A percentile compares a stretch with the other conserved stretches of the same genome.
Evolutionary conservation across 2,113 vertebrate genomes (phyloP).

Genomic region (Paratilapia polleni): DNA sequence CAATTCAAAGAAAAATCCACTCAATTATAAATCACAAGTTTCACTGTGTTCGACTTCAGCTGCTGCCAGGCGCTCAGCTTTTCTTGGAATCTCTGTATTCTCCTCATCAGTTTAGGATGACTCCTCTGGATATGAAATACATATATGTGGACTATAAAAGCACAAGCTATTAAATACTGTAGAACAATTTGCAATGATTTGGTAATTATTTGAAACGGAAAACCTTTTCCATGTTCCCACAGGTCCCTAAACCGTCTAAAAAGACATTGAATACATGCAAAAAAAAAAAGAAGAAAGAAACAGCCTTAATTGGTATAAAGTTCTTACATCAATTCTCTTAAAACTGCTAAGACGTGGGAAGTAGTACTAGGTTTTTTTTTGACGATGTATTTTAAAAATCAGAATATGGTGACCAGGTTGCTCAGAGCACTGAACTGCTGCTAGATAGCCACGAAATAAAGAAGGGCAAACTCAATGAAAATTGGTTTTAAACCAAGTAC

Average conservation of each 20-base stretch:
- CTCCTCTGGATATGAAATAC: constrained; percentile 15
- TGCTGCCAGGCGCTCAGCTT: constrained; percentile 18
- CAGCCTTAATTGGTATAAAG: no score
- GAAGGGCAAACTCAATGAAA: no score
- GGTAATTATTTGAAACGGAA: neutral
- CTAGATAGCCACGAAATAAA: no score
- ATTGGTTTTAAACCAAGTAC: no score
- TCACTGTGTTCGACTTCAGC: constrained; percentile 6
- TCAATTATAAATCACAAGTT: constrained; percentile 15
- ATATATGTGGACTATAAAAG: neutral
- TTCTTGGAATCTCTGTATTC: constrained; percentile 35
- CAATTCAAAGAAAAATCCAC: constrained; percentile 30
- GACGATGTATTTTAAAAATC: no score
- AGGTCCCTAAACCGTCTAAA: neutral
- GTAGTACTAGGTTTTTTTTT: no score
- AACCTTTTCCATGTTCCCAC: neutral
- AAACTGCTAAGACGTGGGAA: no score
- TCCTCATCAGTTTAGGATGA: constrained; percentile 13
- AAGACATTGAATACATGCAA: no score
- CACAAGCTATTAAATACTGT: neutral
- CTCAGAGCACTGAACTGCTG: no score
- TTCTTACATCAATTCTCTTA: no score
- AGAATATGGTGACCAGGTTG: no score
- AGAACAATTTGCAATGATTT: neutral
- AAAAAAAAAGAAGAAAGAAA: no score